Base-by-base conservation (phyloP, 2,797 vertebrate genomes). In the Pseudomugil gertrudae region DNA sequence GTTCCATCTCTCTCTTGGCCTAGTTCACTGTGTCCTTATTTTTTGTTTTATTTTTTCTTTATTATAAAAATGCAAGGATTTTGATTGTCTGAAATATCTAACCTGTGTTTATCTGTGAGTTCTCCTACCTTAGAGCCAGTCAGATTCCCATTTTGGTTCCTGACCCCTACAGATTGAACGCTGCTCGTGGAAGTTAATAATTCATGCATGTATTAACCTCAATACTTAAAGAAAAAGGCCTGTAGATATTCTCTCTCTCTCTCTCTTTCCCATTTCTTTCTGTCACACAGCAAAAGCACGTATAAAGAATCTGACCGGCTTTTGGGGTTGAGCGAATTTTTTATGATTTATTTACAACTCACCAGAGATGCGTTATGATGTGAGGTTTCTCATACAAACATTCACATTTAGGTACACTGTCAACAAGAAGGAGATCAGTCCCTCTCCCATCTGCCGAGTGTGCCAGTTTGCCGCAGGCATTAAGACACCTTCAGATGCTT, bases 291-390 rank as follows among this genome's bases (percentile, higher is more conserved):
- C 54, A 30, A 51, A 40, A 48, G 48, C 54, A 52, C 30, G 67
- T 26, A 69, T 13, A 54, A 36, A 45, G 47, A 66, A 68, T 66
- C 47, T 57, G 45, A 78, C 72, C 14, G 9, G 6, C 81, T 14
- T 74, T 81, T 80, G 56, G 83, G 79, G 79, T 79, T 78, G 61
- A 93, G 75, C 63, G 63, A 79, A 56, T 55, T 91, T 86, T 93
- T 95, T 93, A 93, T 95, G 79, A 93, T 94, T 94, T 95, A 94
- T 95, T 95, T 93, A 95, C 90, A 67, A 70, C 80, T 84, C 81
- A 76, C 45, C 0, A 10, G 52, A 82, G 69, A 82, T 72, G 72
- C 63, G 71, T 80, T 78, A 62, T 78, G 33, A 69, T 80, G 63
- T 62, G 23, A 57, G 47, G 17, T 59, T 77, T 78, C 36, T 70